These are phyloP conservation scores for Drosophila prolongata DNA, from an alignment of 2,888 invertebrate species.

Conservation along the genomic window DNA sequence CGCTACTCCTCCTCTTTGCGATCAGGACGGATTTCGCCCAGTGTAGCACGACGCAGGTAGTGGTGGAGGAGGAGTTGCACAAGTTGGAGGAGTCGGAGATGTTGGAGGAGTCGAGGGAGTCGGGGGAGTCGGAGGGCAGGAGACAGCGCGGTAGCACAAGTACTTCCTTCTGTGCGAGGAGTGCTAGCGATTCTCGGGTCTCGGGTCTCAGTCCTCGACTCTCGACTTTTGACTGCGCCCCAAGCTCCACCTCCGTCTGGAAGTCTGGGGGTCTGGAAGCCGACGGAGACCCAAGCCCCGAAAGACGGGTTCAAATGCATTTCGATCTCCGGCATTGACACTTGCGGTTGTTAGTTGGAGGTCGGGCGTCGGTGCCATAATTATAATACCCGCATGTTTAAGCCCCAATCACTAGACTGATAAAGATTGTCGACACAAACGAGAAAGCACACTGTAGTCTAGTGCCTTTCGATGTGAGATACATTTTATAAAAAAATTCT, in stretches of 20 bases:
- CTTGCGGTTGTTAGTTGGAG: conserved; percentile 20
- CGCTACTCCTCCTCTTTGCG: conserved; percentile 84
- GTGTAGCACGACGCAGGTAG: conserved; percentile 50
- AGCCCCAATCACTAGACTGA: neutral
- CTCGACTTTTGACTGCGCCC: conserved; percentile 32
- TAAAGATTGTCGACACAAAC: neutral
- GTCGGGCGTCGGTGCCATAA: conserved; percentile 8
- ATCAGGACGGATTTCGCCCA: conserved; percentile 74
- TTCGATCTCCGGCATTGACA: conserved; percentile 36
- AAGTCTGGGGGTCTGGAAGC: conserved; percentile 18
- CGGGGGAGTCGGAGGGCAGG: conserved; percentile 4
- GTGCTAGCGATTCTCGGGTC: conserved; percentile 65
- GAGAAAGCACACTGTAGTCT: neutral
- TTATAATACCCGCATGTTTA: conserved; percentile 19
- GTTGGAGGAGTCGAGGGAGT: neutral
- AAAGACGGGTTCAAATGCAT: conserved; percentile 20
- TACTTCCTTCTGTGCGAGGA: conserved; percentile 61
- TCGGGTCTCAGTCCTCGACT: conserved; percentile 1
- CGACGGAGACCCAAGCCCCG: conserved; percentile 27
- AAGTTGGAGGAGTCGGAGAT: conserved; percentile 6
- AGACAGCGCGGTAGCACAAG: conserved; percentile 57
- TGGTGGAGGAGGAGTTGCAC: conserved; percentile 25
- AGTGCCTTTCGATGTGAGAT: too few relatives aligned
- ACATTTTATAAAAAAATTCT: too few relatives aligned
- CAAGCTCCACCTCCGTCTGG: conserved; percentile 77